These are phyloP conservation scores for Hydropsyche tenuis DNA, from an alignment of 1,140 invertebrate genomes.

Conservation along the genomic window DNA sequence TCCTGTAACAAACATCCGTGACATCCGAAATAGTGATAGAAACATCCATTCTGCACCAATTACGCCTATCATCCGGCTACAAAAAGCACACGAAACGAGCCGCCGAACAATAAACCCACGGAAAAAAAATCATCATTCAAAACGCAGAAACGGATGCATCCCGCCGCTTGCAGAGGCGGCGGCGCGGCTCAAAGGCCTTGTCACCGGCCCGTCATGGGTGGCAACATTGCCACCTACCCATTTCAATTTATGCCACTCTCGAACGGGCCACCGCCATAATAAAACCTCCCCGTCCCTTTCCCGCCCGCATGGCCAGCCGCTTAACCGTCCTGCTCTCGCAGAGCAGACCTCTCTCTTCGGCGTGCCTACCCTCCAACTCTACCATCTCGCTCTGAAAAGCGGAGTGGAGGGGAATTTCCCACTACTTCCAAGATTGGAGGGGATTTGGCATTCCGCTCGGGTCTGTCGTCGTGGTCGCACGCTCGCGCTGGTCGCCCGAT, in stretches of 20 bases:
- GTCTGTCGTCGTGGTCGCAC: conserved; percentile 54
- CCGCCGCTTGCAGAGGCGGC: conserved; percentile 30
- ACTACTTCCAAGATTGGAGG: conserved; percentile 52
- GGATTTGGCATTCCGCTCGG: conserved; percentile 60
- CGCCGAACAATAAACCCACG: no score
- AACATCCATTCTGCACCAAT: no score
- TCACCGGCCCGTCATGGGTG: conserved; percentile 71
- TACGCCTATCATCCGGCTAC: no score
- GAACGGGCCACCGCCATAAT: conserved; percentile 43
- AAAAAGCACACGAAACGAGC: no score
- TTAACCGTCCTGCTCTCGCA: conserved; percentile 52
- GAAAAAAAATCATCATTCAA: background rate
- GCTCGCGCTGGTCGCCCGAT: background rate
- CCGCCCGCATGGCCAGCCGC: conserved; percentile 37
- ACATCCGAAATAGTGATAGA: no score
- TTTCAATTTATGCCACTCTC: conserved; percentile 49
- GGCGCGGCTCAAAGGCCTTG: conserved; percentile 66
- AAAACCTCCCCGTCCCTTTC: conserved; percentile 27
- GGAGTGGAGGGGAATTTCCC: conserved; percentile 32
- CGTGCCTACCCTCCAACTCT: no score
- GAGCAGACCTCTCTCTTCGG: no score
- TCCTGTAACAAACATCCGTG: no score
- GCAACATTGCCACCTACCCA: conserved; percentile 60
- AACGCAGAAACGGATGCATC: background rate
- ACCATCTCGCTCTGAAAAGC: background rate